Conservation (phyloP, 2,888 invertebrate genomes). For the Idaea aversata region DNA sequence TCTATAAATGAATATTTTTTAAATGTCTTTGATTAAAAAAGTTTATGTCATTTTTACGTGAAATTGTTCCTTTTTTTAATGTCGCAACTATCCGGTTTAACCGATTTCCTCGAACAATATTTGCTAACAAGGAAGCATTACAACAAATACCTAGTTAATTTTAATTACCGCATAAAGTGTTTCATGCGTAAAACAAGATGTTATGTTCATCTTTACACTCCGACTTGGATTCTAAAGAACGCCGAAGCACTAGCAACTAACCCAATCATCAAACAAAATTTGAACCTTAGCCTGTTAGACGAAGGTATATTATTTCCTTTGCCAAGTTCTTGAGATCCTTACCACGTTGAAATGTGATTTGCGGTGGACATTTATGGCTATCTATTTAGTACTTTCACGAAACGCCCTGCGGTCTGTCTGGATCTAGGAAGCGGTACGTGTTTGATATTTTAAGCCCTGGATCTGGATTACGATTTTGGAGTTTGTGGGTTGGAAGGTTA, state of each 20-base stretch:
- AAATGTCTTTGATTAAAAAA: too few species aligned
- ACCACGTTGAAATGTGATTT: background rate
- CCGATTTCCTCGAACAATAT: background rate
- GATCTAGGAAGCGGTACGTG: background rate
- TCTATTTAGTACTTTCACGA: background rate
- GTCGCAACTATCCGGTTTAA: background rate
- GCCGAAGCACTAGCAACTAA: background rate
- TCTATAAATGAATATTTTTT: too few species aligned
- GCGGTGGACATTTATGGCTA: background rate
- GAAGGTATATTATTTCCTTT: background rate
- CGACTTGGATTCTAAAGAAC: background rate
- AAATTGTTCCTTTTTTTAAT: too few species aligned
- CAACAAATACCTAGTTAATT: background rate
- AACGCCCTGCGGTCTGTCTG: background rate
- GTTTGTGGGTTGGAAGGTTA: background rate
- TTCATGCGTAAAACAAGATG: background rate
- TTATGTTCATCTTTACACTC: background rate
- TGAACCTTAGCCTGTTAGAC: background rate
- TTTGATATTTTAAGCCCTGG: background rate
- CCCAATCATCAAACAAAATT: background rate
- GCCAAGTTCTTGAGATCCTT: background rate
- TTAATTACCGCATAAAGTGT: background rate
- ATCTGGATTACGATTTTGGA: background rate
- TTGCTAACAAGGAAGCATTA: background rate
- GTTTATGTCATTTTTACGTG: too few species aligned